Percentiles rank a stretch among this genome's conserved stretches.
These are phyloP conservation scores for Proterorhinus semilunaris DNA, from an alignment of 2,113 vertebrate genomes.

Conservation along the genomic window DNA sequence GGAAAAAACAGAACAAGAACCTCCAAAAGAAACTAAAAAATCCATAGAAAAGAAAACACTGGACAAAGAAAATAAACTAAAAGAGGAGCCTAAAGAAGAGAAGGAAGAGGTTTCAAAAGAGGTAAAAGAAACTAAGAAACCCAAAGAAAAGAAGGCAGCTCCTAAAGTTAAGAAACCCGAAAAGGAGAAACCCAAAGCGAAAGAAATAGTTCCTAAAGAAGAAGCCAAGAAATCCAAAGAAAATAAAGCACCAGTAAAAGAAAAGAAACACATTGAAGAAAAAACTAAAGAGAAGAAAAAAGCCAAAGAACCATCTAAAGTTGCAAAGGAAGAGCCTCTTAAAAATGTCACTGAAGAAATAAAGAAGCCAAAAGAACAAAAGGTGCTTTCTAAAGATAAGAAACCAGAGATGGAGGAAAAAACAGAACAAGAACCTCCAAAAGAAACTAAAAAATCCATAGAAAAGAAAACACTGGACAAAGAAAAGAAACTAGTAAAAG, in stretches of 20 bases:
- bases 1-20: too few relatives aligned
- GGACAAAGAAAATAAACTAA: not conserved
- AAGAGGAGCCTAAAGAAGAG: not conserved
- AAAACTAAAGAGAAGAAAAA: not conserved
- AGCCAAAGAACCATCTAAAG: not conserved
- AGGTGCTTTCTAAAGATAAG: not conserved
- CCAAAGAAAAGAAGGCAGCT: not conserved
- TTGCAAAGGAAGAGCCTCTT: not conserved
- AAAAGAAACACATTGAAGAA: not conserved
- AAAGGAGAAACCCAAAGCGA: not conserved
- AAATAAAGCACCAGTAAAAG: not conserved
- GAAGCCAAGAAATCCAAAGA: not conserved
- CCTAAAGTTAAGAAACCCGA: not conserved
- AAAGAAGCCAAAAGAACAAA: not conserved
- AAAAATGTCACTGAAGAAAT: constrained; percentile 11
- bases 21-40: not conserved
- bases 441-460: not conserved
- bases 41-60: not conserved
- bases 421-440: not conserved
- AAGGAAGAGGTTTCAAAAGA: not conserved
- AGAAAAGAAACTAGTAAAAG: not conserved
- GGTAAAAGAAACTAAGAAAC: not conserved
- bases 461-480: not conserved
- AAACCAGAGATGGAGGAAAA: not conserved
- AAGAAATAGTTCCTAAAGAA: not conserved